Evolutionary conservation across 2,888 invertebrate genomes (phyloP).

Genomic region (Palloptera scutellata): DNA sequence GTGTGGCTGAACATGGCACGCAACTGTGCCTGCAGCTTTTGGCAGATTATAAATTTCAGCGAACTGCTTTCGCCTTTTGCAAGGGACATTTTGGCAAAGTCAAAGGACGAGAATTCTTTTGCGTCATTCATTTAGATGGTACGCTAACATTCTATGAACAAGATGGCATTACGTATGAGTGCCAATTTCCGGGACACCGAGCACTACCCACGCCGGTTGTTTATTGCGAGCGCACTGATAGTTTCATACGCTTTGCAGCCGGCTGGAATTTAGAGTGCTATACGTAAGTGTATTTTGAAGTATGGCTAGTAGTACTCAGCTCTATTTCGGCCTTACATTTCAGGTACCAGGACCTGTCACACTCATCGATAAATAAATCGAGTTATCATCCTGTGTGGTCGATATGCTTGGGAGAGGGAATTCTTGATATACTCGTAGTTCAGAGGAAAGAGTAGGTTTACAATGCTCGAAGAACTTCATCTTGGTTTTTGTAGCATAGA

Average conservation of each 20-base stretch:
- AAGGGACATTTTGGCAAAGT: constrained; percentile 88
- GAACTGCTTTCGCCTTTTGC: constrained; percentile 79
- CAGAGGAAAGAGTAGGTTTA: constrained; percentile 58
- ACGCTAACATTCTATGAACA: constrained; percentile 91
- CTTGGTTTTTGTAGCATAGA: too few species aligned
- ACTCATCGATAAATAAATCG: constrained; percentile 71
- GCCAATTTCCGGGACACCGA: constrained; percentile 74
- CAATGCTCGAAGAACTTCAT: too few species aligned
- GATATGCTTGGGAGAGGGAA: constrained; percentile 74
- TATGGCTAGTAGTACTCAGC: neutral
- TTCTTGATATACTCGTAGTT: constrained; percentile 65
- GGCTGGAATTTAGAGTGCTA: constrained; percentile 86
- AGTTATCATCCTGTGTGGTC: constrained; percentile 64
- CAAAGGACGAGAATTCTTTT: constrained; percentile 84
- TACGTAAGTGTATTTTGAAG: constrained; percentile 67
- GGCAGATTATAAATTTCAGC: constrained; percentile 83
- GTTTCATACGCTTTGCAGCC: constrained; percentile 83
- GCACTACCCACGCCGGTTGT: constrained; percentile 79
- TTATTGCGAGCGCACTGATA: constrained; percentile 82
- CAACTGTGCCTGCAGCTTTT: constrained; percentile 75
- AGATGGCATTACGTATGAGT: constrained; percentile 85
- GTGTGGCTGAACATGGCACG: constrained; percentile 82
- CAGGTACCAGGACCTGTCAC: constrained; percentile 81
- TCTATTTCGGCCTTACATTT: neutral
- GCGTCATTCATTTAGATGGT: constrained; percentile 91